Percentiles rank a stretch among this genome's conserved stretches.
These are phyloP conservation scores for Augiades crinisus DNA, from an alignment of 2,888 invertebrate genomes.

Conservation along the genomic window DNA sequence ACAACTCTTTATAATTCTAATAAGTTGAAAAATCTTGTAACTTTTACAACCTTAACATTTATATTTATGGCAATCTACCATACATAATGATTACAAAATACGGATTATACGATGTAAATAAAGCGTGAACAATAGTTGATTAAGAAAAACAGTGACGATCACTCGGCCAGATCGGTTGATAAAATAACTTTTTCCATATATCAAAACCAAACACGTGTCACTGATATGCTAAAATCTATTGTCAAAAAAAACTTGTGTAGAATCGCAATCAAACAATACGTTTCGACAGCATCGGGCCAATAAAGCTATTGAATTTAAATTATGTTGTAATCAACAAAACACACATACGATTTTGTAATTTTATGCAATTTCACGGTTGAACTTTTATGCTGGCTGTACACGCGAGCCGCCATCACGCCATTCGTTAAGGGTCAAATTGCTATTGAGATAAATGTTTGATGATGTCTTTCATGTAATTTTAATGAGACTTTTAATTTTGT, in stretches of 20 bases:
- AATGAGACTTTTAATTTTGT: slow-evolving; percentile 17
- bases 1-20: no score
- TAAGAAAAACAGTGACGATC: no score
- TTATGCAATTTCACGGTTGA: slow-evolving; percentile 45
- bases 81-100: no score
- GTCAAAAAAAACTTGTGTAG: slow-evolving; percentile 18
- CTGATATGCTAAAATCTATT: slow-evolving; percentile 24
- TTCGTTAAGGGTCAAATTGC: slow-evolving; percentile 48
- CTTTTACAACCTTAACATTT: no score
- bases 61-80: no score
- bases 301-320: slow-evolving; percentile 27
- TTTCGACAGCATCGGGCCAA: slow-evolving; percentile 17
- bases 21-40: no score
- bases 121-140: no score
- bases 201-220: slow-evolving; percentile 6
- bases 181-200: neutral
- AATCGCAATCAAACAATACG: slow-evolving; percentile 14
- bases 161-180: no score
- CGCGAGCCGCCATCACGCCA: slow-evolving; percentile 49
- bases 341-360: slow-evolving; percentile 26
- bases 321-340: slow-evolving; percentile 27
- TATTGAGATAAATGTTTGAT: slow-evolving; percentile 46
- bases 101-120: no score
- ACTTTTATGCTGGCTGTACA: slow-evolving; percentile 55
- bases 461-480: slow-evolving; percentile 19